Percentiles rank a stretch among this genome's conserved stretches.
These are phyloP conservation scores for Nebria brevicollis DNA, from an alignment of 2,888 invertebrate species.

Conservation along the genomic window DNA sequence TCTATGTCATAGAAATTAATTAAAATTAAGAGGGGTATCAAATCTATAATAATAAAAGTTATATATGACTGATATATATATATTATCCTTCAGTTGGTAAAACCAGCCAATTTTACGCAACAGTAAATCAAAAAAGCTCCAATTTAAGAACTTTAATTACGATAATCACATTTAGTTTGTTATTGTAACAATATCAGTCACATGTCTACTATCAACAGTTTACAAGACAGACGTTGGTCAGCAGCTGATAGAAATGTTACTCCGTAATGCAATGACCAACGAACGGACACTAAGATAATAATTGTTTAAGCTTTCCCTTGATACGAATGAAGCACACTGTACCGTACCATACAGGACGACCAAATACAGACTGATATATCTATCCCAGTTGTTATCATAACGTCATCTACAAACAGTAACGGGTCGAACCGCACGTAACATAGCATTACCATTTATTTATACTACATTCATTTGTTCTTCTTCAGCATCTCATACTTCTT, in stretches of 20 bases:
- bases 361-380: constrained; percentile 25
- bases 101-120: background rate
- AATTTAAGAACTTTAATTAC: background rate
- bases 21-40: no score
- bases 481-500: background rate
- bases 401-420: constrained; percentile 21
- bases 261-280: background rate
- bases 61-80: no score
- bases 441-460: background rate
- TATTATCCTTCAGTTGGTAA: background rate
- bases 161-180: constrained; percentile 32
- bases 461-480: background rate
- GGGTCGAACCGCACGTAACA: constrained; percentile 6
- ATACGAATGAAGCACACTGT: background rate
- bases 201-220: constrained; percentile 24
- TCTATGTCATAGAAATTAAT: no score
- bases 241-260: constrained; percentile 25
- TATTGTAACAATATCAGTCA: constrained; percentile 35
- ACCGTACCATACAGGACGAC: background rate
- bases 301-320: constrained; percentile 34
- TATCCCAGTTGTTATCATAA: constrained; percentile 25
- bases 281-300: constrained; percentile 36
- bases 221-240: constrained; percentile 3
- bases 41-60: no score
- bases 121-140: background rate